Conservation (phyloP, 2,113 vertebrate species). For the Zingel zingel region DNA sequence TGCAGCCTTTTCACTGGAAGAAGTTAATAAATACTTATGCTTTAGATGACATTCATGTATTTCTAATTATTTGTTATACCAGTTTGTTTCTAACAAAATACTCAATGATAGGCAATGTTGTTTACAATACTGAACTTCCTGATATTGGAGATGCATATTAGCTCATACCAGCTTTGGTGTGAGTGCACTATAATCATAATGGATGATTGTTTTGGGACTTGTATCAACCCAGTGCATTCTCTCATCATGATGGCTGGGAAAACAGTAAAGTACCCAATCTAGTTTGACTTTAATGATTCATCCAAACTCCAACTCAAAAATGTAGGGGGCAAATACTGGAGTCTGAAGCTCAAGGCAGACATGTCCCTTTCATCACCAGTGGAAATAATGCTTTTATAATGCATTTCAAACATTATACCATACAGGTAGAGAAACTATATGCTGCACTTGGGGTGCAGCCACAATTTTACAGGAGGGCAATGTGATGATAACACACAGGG, state of each 20-base stretch:
- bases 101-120: not conserved
- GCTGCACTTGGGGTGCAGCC: not conserved
- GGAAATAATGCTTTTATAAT: not conserved
- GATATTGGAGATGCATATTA: conserved; percentile 15
- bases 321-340: not conserved
- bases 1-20: not conserved
- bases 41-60: not conserved
- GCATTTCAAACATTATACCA: not conserved
- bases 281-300: conserved; percentile 1
- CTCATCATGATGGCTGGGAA: conserved; percentile 21
- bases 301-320: not conserved
- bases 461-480: not conserved
- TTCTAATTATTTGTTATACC: not conserved
- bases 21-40: not conserved
- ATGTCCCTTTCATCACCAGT: not conserved
- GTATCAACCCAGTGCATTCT: conserved; percentile 17
- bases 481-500: not conserved
- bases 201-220: conserved; percentile 36
- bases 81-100: conserved; percentile 6
- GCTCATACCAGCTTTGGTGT: conserved; percentile 17
- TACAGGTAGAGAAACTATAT: not conserved
- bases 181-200: conserved; percentile 30
- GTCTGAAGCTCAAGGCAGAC: not conserved
- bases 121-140: conserved; percentile 22
- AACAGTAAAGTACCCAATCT: conserved; percentile 12